Base-by-base conservation (phyloP, 1,140 invertebrate species). In the Lepidurus couesii region DNA sequence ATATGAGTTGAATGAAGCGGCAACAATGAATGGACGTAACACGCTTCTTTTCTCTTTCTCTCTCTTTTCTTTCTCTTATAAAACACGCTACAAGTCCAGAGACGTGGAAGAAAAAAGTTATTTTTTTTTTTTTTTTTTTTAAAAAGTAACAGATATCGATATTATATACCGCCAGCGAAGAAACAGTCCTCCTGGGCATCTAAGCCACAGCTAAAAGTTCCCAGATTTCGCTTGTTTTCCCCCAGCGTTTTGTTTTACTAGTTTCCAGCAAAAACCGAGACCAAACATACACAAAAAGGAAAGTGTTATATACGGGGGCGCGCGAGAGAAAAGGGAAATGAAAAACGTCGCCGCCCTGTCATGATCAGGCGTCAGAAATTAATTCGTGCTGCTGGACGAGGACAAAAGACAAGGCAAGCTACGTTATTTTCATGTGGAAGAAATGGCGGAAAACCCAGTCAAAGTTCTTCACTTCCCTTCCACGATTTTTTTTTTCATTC, bases 311-410 rank as follows among this genome's bases (percentile, higher is more conserved):
- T 7, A 65, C 16, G 0, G 21, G 21, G 16, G n/a, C 10, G 45
- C 10, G 7, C 45, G 45, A 65, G 21, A 21, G 53, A 13, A 65
- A 13, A 65, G 6, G 53, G 21, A 65, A 65, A 65, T 65, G 53
- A 65, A 65, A 65, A 65, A 65, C 53, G 53, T 65, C 53, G 8
- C 53, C n/a, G 53, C 53, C 53, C 53, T 65, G 53, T 65, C 53
- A 65, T 16, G 53, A 65, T 65, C 53, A 65, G 53, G 53, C 53
- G 53, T 65, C 53, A 65, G 53, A 65, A 65, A 65, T 65, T 65
- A 65, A 65, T 65, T 65, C 53, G 16, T 65, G 53, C 53, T 65
- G 21, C 53, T 65, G 53, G 53, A 65, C 21, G 21, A 13, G 53
- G 53, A 65, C 53, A 65, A 65, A 65, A 65, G 16, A 65, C 53